Base-by-base conservation (phyloP, 2,888 invertebrate genomes). In the Hirudinaria manillensis region DNA sequence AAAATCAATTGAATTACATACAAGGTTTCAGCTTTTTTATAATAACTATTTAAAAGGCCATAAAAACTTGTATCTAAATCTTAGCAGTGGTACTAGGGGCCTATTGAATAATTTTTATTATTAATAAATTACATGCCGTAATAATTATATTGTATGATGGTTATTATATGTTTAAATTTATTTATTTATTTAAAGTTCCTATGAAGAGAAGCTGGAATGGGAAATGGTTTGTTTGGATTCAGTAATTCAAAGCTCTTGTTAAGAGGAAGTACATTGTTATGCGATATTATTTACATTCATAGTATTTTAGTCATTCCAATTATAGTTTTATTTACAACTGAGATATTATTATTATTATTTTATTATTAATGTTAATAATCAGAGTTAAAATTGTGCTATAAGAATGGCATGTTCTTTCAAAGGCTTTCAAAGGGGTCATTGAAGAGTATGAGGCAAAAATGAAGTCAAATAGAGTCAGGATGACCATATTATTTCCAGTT, bases 1-100 rank as follows among this genome's bases (percentile, higher is more conserved):
- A 78, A 89, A 89, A 81, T 87, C 87, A 75, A 87, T 89, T n/a
- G 89, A 89, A 80, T 82, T 89, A 27, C 88, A 89, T 80, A 88
- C 89, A 55, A 86, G 87, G 86, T 87, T 81, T 84, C 85, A 71
- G 24, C 1, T 38, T 27, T 51, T 71, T 68, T 68, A 34, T 68
- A 10, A 3, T 34, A 21, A 24, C 24, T 29, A 36, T n/a, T n/a
- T n/a, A n/a, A n/a, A n/a, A n/a, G n/a, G n/a, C n/a, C n/a, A n/a
- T n/a, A n/a, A n/a, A n/a, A n/a, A 45, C 6, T 70, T 34, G 2
- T 24, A 24, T 34, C 51, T 21, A 45, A 27, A 36, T 24, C 10
- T 6, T 29, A 34, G 68, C 13, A 68, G 68, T 68, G 2, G 1
- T 32, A 29, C 10, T 34, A 68, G 29, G 24, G 24, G 36, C 19